These are phyloP conservation scores for Contarinia nasturtii DNA, from an alignment of 1,140 invertebrate species.

Conservation along the genomic window DNA sequence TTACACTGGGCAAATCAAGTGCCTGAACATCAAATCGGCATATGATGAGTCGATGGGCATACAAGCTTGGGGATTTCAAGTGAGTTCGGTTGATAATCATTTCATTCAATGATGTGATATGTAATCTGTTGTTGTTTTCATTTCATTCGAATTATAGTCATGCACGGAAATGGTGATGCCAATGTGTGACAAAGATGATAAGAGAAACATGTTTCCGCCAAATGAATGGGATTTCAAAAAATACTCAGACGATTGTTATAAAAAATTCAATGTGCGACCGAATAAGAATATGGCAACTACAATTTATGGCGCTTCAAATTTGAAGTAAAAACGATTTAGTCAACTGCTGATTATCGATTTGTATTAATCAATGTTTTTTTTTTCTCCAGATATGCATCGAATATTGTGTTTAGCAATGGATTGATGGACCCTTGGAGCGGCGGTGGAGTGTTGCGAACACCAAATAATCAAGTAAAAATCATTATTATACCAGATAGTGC, in stretches of 20 bases:
- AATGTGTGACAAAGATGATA: slow-evolving; percentile 51
- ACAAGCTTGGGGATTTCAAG: slow-evolving; percentile 59
- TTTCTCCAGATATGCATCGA: slow-evolving; percentile 6
- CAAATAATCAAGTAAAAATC: slow-evolving; percentile 44
- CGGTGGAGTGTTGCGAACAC: slow-evolving; percentile 62
- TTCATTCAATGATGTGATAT: too few species aligned
- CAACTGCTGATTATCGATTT: background rate
- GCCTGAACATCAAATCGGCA: slow-evolving; percentile 35
- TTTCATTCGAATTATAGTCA: slow-evolving; percentile 31
- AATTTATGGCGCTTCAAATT: slow-evolving; percentile 62
- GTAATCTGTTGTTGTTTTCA: too few species aligned
- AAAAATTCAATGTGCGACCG: slow-evolving; percentile 47
- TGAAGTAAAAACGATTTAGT: slow-evolving; percentile 10
- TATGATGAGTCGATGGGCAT: slow-evolving; percentile 37
- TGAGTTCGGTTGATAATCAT: slow-evolving; percentile 11
- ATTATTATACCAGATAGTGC: slow-evolving; percentile 75
- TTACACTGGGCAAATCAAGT: slow-evolving; percentile 50
- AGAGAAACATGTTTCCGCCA: slow-evolving; percentile 68
- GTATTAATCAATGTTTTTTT: background rate
- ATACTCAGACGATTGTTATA: slow-evolving; percentile 43
- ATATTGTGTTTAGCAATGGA: slow-evolving; percentile 27
- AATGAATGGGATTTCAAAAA: slow-evolving; percentile 50
- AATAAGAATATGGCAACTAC: slow-evolving; percentile 41
- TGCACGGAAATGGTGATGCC: slow-evolving; percentile 97
- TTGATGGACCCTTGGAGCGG: slow-evolving; percentile 74